These are phyloP conservation scores for Heteromormyrus szaboi DNA, from an alignment of 2,797 vertebrate species.

Conservation along the genomic window DNA sequence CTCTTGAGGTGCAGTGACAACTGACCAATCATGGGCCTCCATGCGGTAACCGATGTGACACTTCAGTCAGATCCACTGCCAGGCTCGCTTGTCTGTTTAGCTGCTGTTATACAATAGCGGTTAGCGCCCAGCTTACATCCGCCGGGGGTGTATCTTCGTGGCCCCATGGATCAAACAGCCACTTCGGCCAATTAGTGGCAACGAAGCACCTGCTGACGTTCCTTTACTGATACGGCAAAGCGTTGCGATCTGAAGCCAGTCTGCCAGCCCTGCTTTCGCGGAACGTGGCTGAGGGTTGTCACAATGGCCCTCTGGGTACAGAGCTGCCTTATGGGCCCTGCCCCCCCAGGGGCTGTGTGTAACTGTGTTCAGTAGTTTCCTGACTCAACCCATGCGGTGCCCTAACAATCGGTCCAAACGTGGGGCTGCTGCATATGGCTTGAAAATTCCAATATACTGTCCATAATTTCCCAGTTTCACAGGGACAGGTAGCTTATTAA, in stretches of 20 bases:
- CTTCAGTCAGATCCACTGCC: background rate
- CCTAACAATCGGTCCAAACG: background rate
- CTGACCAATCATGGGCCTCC: background rate
- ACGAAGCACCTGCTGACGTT: background rate
- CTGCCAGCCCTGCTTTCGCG: background rate
- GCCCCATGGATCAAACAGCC: constrained; percentile 18
- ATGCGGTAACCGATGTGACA: background rate
- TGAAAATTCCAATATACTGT: background rate
- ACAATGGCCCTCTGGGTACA: background rate
- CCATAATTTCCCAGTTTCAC: background rate
- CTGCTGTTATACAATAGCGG: constrained; percentile 2
- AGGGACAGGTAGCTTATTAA: background rate
- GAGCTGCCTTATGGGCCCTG: background rate
- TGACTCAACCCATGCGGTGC: background rate
- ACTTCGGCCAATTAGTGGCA: constrained; percentile 20
- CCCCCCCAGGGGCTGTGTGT: background rate
- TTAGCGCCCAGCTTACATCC: constrained; percentile 18
- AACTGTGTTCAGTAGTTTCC: background rate
- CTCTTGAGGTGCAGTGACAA: background rate
- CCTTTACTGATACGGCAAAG: background rate
- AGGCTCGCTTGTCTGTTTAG: background rate
- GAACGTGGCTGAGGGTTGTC: background rate
- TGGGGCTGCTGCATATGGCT: background rate
- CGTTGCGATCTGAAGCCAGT: background rate
- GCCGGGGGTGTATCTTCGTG: constrained; percentile 13